Conservation (phyloP, 2,888 invertebrate genomes). For the Synergus gifuensis region DNA sequence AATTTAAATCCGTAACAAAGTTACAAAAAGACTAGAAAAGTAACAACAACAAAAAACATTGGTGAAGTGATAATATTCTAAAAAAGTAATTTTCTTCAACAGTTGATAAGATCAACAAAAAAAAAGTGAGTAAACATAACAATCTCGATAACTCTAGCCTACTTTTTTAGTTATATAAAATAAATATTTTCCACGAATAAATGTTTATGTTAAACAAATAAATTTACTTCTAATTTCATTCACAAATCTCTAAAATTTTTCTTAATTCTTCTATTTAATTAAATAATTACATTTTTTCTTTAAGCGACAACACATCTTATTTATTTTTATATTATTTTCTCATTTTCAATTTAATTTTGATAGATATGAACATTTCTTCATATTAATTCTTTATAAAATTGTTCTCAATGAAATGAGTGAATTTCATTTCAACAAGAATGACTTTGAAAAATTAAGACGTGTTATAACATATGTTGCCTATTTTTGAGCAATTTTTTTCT, state of each 20-base stretch:
- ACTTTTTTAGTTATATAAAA: neutral
- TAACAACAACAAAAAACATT: neutral
- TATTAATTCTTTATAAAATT: neutral
- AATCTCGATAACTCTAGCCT: neutral
- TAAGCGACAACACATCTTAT: neutral
- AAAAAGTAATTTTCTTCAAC: neutral
- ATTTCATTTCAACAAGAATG: neutral
- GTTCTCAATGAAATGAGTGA: neutral
- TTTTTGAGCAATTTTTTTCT: neutral
- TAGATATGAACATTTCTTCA: neutral
- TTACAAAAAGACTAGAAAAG: neutral
- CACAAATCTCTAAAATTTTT: neutral
- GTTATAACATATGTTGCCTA: conserved; percentile 18
- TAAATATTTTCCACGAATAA: neutral
- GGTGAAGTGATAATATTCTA: neutral
- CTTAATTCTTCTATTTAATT: neutral
- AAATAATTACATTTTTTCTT: neutral
- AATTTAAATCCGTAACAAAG: neutral
- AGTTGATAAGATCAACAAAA: neutral
- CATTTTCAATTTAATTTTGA: neutral
- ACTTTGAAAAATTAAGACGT: neutral
- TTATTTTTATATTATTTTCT: neutral
- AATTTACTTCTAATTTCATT: neutral
- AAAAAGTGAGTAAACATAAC: neutral
- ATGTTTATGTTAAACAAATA: neutral